Conservation (phyloP, 53 echinoderm and acorn worm genomes). For the Echinarachnius parma region DNA sequence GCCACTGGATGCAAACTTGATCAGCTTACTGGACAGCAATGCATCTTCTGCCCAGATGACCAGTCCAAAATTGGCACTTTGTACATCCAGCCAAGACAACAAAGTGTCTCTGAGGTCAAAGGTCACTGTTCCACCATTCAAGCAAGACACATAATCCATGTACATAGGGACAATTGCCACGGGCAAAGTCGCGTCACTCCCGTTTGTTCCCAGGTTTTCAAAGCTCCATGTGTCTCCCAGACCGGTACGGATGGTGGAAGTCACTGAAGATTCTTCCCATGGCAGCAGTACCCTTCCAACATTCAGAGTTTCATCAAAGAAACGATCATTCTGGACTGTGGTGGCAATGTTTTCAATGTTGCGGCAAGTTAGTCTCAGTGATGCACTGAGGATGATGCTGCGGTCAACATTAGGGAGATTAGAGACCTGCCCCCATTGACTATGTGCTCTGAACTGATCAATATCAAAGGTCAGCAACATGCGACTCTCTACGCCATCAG, state of each 20-base stretch:
- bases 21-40: background rate
- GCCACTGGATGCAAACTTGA: conserved; percentile 31
- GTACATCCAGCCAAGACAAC: conserved; percentile 3
- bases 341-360: conserved; percentile 6
- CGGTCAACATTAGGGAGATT: background rate
- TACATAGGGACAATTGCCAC: background rate
- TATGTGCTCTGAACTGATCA: background rate
- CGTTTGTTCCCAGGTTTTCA: conserved; percentile 13
- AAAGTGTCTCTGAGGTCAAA: conserved; percentile 10
- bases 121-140: background rate
- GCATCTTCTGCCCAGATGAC: conserved; percentile 27
- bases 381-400: background rate
- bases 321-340: background rate
- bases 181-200: background rate
- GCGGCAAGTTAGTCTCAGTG: background rate
- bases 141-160: conserved; percentile 1
- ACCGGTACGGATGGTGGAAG: background rate
- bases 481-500: conserved; percentile 7
- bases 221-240: background rate
- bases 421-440: conserved; percentile 5
- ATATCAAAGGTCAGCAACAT: conserved; percentile 2
- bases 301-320: conserved; percentile 14
- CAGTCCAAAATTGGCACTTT: conserved; percentile 8
- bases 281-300: conserved; percentile 4
- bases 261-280: background rate